Evolutionary conservation across 2,797 vertebrate species (phyloP), one percentile per base, ranked within the genome.

Genomic region (Pseudopleuronectes americanus): DNA sequence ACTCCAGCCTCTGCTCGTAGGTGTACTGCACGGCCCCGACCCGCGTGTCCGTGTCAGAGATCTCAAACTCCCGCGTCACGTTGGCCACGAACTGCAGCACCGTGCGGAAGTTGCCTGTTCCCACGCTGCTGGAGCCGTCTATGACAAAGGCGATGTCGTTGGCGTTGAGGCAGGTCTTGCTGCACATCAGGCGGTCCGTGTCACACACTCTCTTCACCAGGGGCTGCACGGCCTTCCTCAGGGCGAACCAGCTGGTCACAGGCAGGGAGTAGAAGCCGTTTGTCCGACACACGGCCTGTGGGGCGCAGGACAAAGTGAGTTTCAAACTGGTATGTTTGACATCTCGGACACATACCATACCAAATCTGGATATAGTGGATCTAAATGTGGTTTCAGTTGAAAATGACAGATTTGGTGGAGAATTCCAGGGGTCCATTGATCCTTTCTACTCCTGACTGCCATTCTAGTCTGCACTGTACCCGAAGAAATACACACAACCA

Each of bases 11-110:
- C 90, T 99, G 98, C 88, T 99, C 97, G 0, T 99, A 99, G 22
- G 98, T 99, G 91, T 99, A 99, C 92, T 99, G 98, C 83, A 99
- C 95, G 0, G 96, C 96, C 6, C 97, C 97, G 0, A 99, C 89
- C 3, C 97, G 95, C 0, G 98, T 98, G 90, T 98, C 98, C 0
- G 96, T 98, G 89, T 99, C 98, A 0, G 98, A 99, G 69, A 99
- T 97, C 94, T 99, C 97, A 0, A 99, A 99, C 89, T 97, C 96
- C 23, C 93, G 94, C 17, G 96, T 97, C 77, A 99, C 91, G 85
- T 99, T 99, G 89, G 97, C 97, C 54, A 98, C 97, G 0, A 99
- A 99, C 92, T 99, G 96, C 60, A 99, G 95, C 8, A 99, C 93
- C 0, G 97, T 99, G 88, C 96, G 97, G 93, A 99, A 99, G 90